phyloP scores from a whole-genome alignment of 2,888 invertebrate species.

The Pandemis corylana region DNA sequence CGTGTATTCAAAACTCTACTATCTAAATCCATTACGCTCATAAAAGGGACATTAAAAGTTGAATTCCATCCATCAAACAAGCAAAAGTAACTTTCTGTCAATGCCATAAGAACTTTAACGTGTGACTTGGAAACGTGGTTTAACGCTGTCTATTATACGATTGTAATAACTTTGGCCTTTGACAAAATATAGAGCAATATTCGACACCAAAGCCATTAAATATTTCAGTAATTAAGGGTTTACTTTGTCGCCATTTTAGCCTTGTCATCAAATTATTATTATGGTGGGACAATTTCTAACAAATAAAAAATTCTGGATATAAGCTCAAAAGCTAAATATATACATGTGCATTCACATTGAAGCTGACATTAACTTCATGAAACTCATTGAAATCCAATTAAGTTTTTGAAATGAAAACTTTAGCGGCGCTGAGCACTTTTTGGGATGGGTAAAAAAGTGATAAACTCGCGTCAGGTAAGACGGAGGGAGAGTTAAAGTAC shows the following conservation, averaged over 20 bases:
- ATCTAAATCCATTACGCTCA: not conserved
- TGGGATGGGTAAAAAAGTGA: no score
- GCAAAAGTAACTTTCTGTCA: not conserved
- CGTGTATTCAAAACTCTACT: not conserved
- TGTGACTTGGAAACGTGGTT: not conserved
- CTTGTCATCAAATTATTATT: not conserved
- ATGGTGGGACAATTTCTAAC: not conserved
- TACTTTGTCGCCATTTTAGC: not conserved
- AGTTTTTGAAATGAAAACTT: no score
- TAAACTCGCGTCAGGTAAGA: no score
- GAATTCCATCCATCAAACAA: not conserved
- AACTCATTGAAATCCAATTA: no score
- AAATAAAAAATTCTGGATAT: not conserved
- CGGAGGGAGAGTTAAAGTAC: no score
- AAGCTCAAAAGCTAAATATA: not conserved
- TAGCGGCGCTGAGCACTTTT: no score
- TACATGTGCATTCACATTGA: not conserved
- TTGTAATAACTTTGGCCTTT: constrained; percentile 1
- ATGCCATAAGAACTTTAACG: not conserved
- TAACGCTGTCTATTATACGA: not conserved
- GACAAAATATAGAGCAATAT: not conserved
- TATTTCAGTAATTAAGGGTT: not conserved
- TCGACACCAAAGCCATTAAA: not conserved
- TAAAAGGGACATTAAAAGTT: constrained; percentile 2
- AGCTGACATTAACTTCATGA: not conserved